Evolutionary conservation across 2,113 vertebrate genomes (phyloP).

Genomic region (Mellivora capensis): DNA sequence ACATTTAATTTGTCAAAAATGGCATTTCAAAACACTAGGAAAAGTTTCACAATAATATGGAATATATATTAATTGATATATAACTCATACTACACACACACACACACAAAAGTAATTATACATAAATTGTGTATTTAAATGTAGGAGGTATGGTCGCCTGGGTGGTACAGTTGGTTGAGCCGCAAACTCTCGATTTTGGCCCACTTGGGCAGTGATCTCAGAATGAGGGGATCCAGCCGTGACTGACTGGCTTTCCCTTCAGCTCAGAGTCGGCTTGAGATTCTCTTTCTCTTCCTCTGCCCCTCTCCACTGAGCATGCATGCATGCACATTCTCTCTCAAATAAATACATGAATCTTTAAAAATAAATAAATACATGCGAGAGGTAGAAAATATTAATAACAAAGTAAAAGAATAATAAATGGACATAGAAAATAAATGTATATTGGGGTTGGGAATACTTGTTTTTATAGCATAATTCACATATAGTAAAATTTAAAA

Average conservation of each 20-base stretch:
- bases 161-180: not conserved
- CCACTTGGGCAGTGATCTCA: not conserved
- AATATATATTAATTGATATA: not conserved
- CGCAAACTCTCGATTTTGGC: not conserved
- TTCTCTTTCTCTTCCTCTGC: not conserved
- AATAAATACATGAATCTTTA: not conserved
- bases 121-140: not conserved
- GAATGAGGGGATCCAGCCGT: not conserved
- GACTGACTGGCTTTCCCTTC: not conserved
- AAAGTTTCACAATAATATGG: not conserved
- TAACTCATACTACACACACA: not conserved
- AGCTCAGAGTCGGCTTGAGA: not conserved
- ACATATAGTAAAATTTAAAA: not conserved
- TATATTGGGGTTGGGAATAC: not conserved
- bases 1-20: not conserved
- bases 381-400: not conserved
- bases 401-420: not conserved
- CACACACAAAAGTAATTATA: not conserved
- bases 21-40: not conserved
- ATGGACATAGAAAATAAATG: not conserved
- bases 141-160: not conserved
- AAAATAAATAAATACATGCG: not conserved
- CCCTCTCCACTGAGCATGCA: rapidly evolving
- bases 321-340: not conserved
- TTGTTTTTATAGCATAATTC: not conserved